Percentiles rank a stretch among this genome's conserved stretches.
These are phyloP conservation scores for Chelmon rostratus DNA, from an alignment of 2,797 vertebrate genomes.

Conservation along the genomic window DNA sequence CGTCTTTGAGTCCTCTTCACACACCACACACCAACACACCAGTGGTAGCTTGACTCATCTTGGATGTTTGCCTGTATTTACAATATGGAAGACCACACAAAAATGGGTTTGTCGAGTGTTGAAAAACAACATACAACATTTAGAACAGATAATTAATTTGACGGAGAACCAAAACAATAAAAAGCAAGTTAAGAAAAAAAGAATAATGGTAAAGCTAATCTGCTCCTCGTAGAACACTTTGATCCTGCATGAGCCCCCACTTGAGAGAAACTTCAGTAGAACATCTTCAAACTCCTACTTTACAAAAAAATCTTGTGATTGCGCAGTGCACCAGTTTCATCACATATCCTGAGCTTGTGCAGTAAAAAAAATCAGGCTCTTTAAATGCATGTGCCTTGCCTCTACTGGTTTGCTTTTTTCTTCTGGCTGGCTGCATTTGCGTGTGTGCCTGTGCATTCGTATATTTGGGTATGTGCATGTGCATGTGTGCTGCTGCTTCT, in stretches of 20 bases:
- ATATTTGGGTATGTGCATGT: constrained; percentile 60
- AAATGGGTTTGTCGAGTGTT: constrained; percentile 8
- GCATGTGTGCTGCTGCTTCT: constrained; percentile 81
- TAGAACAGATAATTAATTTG: not conserved
- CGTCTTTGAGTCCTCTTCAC: constrained; percentile 27
- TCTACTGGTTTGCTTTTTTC: constrained; percentile 78
- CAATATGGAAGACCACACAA: constrained; percentile 7
- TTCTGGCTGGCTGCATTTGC: constrained; percentile 70
- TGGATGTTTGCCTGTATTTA: constrained; percentile 42
- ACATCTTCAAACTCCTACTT: not conserved
- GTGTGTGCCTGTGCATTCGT: constrained; percentile 25
- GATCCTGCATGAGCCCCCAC: not conserved
- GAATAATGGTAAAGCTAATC: not conserved
- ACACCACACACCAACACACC: constrained; percentile 28
- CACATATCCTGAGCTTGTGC: not conserved
- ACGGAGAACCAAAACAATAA: not conserved
- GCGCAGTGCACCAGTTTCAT: not conserved
- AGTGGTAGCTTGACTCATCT: constrained; percentile 31
- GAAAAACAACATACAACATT: not conserved
- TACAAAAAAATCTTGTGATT: not conserved
- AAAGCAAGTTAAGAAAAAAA: not conserved
- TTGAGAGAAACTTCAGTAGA: not conserved
- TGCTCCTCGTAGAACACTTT: not conserved
- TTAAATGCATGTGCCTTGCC: constrained; percentile 88
- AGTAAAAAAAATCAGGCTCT: constrained; percentile 31